phyloP scores from a whole-genome alignment of 2,797 vertebrate genomes.

The Petrocephalus sullivani region DNA sequence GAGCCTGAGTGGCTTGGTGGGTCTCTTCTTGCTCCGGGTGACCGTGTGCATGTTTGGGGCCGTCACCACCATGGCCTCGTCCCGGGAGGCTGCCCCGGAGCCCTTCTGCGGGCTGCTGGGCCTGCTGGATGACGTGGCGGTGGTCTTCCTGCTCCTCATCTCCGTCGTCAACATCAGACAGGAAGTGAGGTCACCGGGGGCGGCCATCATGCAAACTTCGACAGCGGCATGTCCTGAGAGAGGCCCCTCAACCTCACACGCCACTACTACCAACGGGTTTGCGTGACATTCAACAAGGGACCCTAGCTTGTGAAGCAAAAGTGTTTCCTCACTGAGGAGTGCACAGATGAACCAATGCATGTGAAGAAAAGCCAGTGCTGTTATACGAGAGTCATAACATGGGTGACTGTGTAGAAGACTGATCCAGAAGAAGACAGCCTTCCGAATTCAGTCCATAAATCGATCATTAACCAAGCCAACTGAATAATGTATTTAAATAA shows the following conservation, averaged over 20 bases:
- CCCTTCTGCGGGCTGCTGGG: slow-evolving; percentile 63
- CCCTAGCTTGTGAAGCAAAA: background rate
- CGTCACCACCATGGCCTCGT: slow-evolving; percentile 56
- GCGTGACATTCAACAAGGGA: background rate
- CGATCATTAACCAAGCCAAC: background rate
- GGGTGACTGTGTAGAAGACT: background rate
- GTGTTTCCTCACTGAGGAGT: background rate
- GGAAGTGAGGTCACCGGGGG: slow-evolving; percentile 60
- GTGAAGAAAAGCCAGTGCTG: background rate
- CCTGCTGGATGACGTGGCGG: slow-evolving; percentile 65
- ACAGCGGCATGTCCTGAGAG: slow-evolving; percentile 41
- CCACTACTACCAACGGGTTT: background rate
- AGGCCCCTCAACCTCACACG: slow-evolving; percentile 28
- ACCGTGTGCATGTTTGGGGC: slow-evolving; percentile 67
- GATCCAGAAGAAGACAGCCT: background rate
- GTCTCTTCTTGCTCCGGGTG: slow-evolving; percentile 70
- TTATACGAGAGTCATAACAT: background rate
- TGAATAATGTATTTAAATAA: background rate
- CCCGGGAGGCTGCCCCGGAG: slow-evolving; percentile 49
- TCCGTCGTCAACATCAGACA: slow-evolving; percentile 72
- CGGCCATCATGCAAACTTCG: slow-evolving; percentile 27
- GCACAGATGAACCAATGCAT: background rate
- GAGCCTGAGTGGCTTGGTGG: slow-evolving; percentile 62
- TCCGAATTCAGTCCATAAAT: background rate
- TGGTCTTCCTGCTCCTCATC: slow-evolving; percentile 70